These are phyloP conservation scores for Archegozetes longisetosus DNA, from an alignment of 1,140 invertebrate species.

Conservation along the genomic window DNA sequence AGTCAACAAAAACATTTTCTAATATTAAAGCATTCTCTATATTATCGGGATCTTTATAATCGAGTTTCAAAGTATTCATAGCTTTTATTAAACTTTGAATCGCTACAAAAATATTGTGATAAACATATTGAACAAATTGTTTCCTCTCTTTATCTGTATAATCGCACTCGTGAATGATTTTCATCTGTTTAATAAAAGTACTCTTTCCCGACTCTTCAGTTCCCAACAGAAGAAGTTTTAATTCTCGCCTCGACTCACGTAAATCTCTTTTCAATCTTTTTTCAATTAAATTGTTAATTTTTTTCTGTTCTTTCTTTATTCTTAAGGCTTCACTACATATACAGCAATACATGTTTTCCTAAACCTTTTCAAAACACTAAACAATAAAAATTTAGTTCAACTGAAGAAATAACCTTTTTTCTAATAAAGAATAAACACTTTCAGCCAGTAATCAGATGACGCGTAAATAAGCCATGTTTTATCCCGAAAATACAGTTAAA, in stretches of 20 bases:
- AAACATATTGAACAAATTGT: conserved; percentile 38
- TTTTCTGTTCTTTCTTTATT: background rate
- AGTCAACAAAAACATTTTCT: conserved; percentile 35
- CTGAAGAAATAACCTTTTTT: too few relatives aligned
- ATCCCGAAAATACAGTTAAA: too few relatives aligned
- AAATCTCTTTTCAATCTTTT: conserved; percentile 2
- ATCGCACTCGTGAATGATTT: conserved; percentile 41
- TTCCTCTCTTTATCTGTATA: conserved; percentile 39
- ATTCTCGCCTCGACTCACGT: background rate
- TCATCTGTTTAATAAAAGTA: conserved; percentile 45
- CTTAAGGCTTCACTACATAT: background rate
- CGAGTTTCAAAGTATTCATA: conserved; percentile 39
- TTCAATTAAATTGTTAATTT: conserved; percentile 8
- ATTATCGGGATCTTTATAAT: conserved; percentile 34
- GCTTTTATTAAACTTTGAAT: conserved; percentile 40
- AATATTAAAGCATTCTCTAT: conserved; percentile 36
- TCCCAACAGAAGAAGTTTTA: conserved; percentile 13
- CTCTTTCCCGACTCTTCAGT: conserved; percentile 42
- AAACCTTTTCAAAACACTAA: too few relatives aligned
- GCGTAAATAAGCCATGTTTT: too few relatives aligned
- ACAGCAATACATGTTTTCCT: background rate
- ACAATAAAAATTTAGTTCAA: too few relatives aligned
- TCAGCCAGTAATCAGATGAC: too few relatives aligned
- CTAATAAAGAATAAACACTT: too few relatives aligned
- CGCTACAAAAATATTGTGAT: conserved; percentile 44